These are phyloP conservation scores for Manis crassicaudata DNA, from an alignment of 2,797 vertebrate genomes.

Conservation along the genomic window DNA sequence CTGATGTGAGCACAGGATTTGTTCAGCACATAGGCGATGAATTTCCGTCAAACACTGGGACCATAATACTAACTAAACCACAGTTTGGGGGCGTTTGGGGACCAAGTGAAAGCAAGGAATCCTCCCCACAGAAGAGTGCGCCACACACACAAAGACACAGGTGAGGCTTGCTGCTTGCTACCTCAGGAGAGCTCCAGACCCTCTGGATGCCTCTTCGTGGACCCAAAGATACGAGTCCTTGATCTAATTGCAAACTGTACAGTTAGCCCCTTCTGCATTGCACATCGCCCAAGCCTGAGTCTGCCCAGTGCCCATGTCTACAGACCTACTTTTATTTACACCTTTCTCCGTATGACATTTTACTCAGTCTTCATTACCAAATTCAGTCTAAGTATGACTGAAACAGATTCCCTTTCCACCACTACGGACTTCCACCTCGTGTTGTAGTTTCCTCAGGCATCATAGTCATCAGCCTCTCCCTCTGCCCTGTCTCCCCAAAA, in stretches of 20 bases:
- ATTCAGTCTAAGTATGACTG: not conserved
- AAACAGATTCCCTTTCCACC: not conserved
- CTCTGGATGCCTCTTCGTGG: not conserved
- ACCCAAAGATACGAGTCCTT: not conserved
- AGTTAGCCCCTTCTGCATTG: not conserved
- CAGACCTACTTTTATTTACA: not conserved
- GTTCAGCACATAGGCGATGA: conserved; percentile 60
- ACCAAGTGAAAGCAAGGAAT: not conserved
- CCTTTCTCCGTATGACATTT: not conserved
- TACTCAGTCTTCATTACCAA: conserved; percentile 2
- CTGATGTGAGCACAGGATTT: conserved; percentile 42
- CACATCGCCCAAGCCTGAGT: not conserved
- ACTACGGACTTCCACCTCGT: not conserved
- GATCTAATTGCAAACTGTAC: not conserved
- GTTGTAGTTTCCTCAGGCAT: not conserved
- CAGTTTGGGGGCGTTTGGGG: not conserved
- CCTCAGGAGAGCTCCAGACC: not conserved
- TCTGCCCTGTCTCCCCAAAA: not conserved
- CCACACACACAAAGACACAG: not conserved
- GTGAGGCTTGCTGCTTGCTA: no score
- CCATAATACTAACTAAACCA: not conserved
- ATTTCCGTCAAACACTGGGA: not conserved
- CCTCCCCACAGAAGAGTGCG: not conserved
- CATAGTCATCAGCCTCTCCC: not conserved
- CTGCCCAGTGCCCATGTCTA: not conserved